Evolutionary conservation across 2,797 vertebrate species (phyloP), one percentile per base, ranked within the genome.

Genomic region (Sebastes trivittatus): DNA sequence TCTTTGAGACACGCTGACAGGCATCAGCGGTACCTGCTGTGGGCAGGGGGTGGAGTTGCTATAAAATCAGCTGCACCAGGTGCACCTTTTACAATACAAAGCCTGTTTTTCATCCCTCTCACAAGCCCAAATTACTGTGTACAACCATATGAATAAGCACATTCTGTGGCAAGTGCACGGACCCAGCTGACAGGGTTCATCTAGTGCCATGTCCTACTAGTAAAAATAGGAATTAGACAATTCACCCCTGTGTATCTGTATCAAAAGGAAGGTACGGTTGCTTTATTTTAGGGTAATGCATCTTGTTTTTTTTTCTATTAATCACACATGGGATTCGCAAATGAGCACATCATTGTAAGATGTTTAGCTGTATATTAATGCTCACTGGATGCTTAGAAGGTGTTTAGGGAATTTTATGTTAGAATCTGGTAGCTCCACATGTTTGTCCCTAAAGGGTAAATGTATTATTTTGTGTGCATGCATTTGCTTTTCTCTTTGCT

Each of bases 291-390:
- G 58, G 32, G 22, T 49, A 64, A 60, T 3, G 14, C 2, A 66
- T 65, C 5, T 52, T 62, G 36, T 0, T 0, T 71, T 64, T 78
- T 72, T 58, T 25, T 30, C 14, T 38, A 46, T 56, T 78, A 68
- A 84, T 66, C 20, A 67, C 82, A 68, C 25, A 2, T 60, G 74
- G 75, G 78, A 87, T 75, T 83, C 85, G 78, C 54, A 87, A 83
- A 87, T 85, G 62, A 88, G 88, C 34, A 25, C 69, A 81, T 72
- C 42, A 78, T 77, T 81, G 64, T 65, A 27, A 62, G 81, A 74
- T 81, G 68, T 83, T 76, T 61, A 73, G 49, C 58, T 78, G 46
- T 74, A 49, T 73, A 70, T 68, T 68, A 80, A 77, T 85, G 70
- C 71, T 72, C 71, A 61, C 27, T 73, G 78, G 78, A 73, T 77